Conservation (phyloP, 2,888 invertebrate genomes). For the Stramonita haemastoma region DNA sequence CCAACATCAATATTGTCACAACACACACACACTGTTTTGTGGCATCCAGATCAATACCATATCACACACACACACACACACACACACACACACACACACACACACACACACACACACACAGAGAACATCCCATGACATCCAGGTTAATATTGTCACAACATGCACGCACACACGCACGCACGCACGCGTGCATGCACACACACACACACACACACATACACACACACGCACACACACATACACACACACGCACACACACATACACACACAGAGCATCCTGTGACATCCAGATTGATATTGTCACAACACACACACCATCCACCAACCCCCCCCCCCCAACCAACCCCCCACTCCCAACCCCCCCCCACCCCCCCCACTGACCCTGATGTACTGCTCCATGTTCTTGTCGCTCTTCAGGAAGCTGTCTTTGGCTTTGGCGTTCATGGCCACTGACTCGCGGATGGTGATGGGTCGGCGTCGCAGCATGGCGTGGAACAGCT, state of each 20-base stretch:
- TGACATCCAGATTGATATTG: no score
- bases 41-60: neutral
- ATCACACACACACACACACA: neutral
- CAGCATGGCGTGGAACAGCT: slow-evolving; percentile 69
- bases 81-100: neutral
- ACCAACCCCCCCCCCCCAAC: no score
- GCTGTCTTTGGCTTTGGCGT: slow-evolving; percentile 67
- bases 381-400: slow-evolving; percentile 72
- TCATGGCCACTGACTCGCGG: slow-evolving; percentile 64
- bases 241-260: no score
- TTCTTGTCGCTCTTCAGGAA: slow-evolving; percentile 70
- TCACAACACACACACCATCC: no score
- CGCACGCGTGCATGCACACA: neutral
- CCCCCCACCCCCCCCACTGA: slow-evolving; percentile 46
- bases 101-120: neutral
- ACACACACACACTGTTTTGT: neutral
- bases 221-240: neutral
- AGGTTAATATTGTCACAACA: no score
- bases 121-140: no score
- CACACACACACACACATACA: neutral
- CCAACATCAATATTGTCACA: neutral
- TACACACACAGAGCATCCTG: no score
- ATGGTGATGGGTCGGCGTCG: slow-evolving; percentile 63
- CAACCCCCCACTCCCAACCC: neutral
- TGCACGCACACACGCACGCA: neutral